Conservation (phyloP, 2,888 invertebrate genomes). For the Lycocerus yunnanus region DNA sequence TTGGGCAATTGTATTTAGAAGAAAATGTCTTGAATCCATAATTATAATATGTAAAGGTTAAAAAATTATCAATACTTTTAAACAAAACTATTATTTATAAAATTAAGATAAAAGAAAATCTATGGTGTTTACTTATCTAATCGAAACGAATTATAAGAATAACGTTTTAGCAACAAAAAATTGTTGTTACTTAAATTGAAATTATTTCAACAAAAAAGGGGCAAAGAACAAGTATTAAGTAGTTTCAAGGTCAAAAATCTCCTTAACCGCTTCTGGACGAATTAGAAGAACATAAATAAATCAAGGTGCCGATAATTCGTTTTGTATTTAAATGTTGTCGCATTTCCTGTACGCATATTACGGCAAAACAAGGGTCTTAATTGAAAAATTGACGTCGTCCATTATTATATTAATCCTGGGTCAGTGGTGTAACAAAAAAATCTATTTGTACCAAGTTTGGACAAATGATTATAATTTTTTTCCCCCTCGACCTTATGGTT, state of each 20-base stretch:
- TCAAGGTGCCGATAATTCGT: not conserved
- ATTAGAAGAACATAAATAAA: not conserved
- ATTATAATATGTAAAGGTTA: not conserved
- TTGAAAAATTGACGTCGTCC: constrained; percentile 19
- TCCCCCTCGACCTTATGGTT: not conserved
- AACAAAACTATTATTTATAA: not conserved
- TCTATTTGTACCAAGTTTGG: not conserved
- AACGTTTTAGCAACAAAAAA: not conserved
- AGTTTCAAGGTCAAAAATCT: not conserved
- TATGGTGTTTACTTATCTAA: not conserved
- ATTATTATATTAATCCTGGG: constrained; percentile 6
- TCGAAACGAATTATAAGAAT: not conserved
- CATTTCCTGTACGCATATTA: constrained; percentile 23
- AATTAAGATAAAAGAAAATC: not conserved
- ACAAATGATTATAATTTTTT: not conserved
- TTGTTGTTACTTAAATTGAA: not conserved
- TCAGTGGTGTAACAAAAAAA: not conserved
- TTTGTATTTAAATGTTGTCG: constrained; percentile 10
- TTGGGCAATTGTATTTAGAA: not conserved
- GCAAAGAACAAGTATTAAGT: no score
- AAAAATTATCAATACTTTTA: not conserved
- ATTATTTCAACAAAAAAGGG: not conserved
- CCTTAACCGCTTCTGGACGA: not conserved
- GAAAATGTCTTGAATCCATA: not conserved
- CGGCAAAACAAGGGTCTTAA: constrained; percentile 26